Percentiles rank a stretch among this genome's conserved stretches.
Evolutionary conservation across 1,140 invertebrate genomes (phyloP).

Genomic region (Polyergus mexicanus): DNA sequence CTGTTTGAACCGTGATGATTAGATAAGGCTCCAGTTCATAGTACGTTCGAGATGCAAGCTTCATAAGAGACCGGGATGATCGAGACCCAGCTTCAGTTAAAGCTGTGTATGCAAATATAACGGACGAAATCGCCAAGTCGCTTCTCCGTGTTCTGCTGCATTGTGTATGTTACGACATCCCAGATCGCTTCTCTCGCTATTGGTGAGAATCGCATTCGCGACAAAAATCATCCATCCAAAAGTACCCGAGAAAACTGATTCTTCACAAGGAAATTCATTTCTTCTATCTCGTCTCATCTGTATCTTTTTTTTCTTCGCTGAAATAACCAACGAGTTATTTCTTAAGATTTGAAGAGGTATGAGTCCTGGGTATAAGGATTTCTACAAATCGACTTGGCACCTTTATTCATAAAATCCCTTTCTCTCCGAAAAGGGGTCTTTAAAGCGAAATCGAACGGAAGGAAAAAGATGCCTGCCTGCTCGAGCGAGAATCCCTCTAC

Average conservation of each 20-base stretch:
- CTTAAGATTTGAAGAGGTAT: slow-evolving; percentile 45
- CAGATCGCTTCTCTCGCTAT: neutral
- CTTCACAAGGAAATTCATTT: too few species aligned
- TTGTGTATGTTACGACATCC: neutral
- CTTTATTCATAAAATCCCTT: slow-evolving; percentile 8
- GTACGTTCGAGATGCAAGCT: slow-evolving; percentile 83
- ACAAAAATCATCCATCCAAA: neutral
- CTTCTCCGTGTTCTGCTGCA: neutral
- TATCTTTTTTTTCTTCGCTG: neutral
- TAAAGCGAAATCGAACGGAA: slow-evolving; percentile 8
- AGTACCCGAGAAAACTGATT: too few species aligned
- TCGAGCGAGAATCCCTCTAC: slow-evolving; percentile 88
- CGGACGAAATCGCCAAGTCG: slow-evolving; percentile 19
- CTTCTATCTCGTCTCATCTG: neutral
- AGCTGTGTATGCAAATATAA: slow-evolving; percentile 76
- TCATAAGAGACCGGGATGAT: slow-evolving; percentile 84
- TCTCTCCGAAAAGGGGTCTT: neutral
- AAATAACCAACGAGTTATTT: slow-evolving; percentile 9
- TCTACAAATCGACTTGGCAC: neutral
- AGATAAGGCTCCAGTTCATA: slow-evolving; percentile 86
- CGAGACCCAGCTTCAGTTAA: slow-evolving; percentile 80
- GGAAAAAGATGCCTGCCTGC: slow-evolving; percentile 88
- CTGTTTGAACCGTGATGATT: slow-evolving; percentile 81
- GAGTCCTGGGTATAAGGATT: slow-evolving; percentile 35
- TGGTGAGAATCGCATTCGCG: neutral